Conservation (phyloP, 2,888 invertebrate species). For the Sinotaia quadrata region DNA sequence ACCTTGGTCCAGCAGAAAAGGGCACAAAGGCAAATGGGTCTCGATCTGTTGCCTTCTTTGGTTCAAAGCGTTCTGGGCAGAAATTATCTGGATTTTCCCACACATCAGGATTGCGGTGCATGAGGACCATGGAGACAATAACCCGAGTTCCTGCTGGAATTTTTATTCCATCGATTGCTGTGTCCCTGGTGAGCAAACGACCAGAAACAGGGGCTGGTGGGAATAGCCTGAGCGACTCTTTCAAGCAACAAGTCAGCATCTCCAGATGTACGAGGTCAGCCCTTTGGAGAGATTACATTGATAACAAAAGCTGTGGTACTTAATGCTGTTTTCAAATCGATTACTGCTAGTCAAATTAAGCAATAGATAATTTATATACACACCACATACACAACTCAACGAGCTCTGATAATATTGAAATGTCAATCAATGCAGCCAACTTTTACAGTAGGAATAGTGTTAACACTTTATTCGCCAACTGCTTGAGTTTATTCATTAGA, state of each 20-base stretch:
- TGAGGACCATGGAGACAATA: constrained; percentile 41
- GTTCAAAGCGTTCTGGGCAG: constrained; percentile 54
- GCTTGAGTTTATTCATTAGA: too few relatives aligned
- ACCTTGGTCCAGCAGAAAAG: constrained; percentile 54
- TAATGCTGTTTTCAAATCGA: too few relatives aligned
- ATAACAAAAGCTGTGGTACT: too few relatives aligned
- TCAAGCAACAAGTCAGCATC: constrained; percentile 55
- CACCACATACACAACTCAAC: too few relatives aligned
- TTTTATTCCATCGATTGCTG: constrained; percentile 49
- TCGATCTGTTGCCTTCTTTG: constrained; percentile 46
- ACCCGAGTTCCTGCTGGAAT: constrained; percentile 48
- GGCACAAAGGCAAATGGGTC: constrained; percentile 57
- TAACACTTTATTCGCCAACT: too few relatives aligned
- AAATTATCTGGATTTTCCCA: constrained; percentile 54
- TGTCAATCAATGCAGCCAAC: too few relatives aligned
- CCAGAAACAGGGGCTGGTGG: constrained; percentile 51
- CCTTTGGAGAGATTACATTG: too few relatives aligned
- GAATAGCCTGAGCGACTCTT: constrained; percentile 57
- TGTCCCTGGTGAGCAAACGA: constrained; percentile 42
- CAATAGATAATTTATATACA: too few relatives aligned
- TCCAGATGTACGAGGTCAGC: constrained; percentile 53
- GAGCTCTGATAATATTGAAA: too few relatives aligned
- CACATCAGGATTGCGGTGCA: constrained; percentile 58
- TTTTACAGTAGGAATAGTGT: too few relatives aligned
- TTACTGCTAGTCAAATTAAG: too few relatives aligned